Percentiles rank a stretch among this genome's conserved stretches.
phyloP scores from a whole-genome alignment of 1,140 invertebrate genomes.

The Asobara japonica region DNA sequence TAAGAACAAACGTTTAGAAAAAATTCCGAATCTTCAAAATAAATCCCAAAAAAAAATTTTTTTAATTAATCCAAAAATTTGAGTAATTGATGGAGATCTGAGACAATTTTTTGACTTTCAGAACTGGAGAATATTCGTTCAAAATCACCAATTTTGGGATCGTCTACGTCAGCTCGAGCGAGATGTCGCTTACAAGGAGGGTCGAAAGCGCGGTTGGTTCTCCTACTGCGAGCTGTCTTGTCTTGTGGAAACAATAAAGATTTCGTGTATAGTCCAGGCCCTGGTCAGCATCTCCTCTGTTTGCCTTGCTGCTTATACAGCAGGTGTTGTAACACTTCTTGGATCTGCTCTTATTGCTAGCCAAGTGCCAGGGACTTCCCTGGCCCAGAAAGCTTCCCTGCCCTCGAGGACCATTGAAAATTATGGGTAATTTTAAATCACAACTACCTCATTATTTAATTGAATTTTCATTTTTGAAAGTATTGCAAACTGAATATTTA shows the following conservation, averaged over 20 bases:
- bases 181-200: constrained; percentile 77
- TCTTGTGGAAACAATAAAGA: constrained; percentile 69
- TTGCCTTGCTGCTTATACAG: constrained; percentile 76
- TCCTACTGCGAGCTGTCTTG: constrained; percentile 84
- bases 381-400: constrained; percentile 31
- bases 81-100: too few relatives aligned
- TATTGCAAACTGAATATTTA: too few relatives aligned
- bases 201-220: constrained; percentile 80
- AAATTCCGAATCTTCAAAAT: too few relatives aligned
- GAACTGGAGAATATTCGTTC: constrained; percentile 87
- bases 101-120: constrained; percentile 65
- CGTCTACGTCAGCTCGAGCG: constrained; percentile 76
- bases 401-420: too few relatives aligned
- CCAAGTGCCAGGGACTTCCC: constrained; percentile 66
- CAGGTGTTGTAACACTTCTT: constrained; percentile 76
- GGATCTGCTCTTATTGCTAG: constrained; percentile 75
- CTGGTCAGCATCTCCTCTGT: constrained; percentile 73
- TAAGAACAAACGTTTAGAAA: too few relatives aligned
- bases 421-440: too few relatives aligned
- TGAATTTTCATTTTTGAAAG: too few relatives aligned
- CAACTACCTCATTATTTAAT: too few relatives aligned
- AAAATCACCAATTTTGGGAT: constrained; percentile 76
- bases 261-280: constrained; percentile 67
- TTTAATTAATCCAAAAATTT: too few relatives aligned
- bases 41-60: too few relatives aligned